These are phyloP conservation scores for Peucedramus taeniatus DNA, from an alignment of 2,113 vertebrate species.

Conservation along the genomic window DNA sequence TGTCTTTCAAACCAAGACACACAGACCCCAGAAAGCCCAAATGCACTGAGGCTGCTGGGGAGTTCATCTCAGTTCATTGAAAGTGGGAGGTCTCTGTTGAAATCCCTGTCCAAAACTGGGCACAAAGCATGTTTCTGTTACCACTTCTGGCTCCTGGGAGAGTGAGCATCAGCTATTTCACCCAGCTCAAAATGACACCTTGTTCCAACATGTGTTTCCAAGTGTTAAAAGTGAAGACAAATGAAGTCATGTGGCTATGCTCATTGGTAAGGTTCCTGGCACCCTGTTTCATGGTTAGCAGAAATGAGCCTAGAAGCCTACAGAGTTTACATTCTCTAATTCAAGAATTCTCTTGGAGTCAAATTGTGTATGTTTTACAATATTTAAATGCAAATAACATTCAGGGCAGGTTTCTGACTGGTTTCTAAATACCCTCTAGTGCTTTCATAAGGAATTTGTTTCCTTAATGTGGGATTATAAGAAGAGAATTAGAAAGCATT, in stretches of 20 bases:
- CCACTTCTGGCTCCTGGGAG: rapidly evolving
- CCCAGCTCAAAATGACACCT: not conserved
- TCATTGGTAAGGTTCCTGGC: not conserved
- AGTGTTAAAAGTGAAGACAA: constrained; percentile 1
- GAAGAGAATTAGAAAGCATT: not conserved
- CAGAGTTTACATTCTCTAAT: not conserved
- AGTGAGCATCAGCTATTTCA: not conserved
- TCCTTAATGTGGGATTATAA: not conserved
- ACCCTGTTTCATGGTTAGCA: not conserved
- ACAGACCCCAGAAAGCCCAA: not conserved
- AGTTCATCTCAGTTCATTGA: not conserved
- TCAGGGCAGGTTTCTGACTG: not conserved
- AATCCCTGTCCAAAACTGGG: not conserved
- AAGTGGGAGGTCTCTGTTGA: not conserved
- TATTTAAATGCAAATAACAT: constrained; percentile 19
- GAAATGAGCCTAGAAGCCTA: not conserved
- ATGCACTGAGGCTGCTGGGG: rapidly evolving
- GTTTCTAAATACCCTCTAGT: not conserved
- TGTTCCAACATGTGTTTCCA: not conserved
- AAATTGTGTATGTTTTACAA: not conserved
- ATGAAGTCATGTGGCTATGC: not conserved
- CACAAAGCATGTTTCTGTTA: constrained; percentile 19
- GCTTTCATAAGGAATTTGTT: not conserved
- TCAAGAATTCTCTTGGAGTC: not conserved
- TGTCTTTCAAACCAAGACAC: too few relatives aligned